Evolutionary conservation across 2,888 invertebrate genomes (phyloP).

Genomic region (Hartigia nigra): DNA sequence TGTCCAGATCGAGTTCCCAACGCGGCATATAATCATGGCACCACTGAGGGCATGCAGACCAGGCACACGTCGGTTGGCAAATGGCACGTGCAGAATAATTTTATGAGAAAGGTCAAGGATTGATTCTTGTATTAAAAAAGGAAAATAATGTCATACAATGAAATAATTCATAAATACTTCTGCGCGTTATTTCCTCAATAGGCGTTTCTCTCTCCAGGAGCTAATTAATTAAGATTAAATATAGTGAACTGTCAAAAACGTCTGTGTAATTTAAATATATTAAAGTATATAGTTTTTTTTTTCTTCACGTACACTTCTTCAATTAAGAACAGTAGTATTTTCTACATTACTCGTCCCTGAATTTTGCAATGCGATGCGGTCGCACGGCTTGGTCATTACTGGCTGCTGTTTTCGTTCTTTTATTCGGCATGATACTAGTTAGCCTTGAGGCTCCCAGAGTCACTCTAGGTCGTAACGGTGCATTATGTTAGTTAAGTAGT

Average conservation of each 20-base stretch:
- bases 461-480: constrained; percentile 15
- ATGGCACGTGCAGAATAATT: constrained; percentile 29
- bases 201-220: background rate
- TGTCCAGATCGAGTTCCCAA: constrained; percentile 15
- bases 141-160: background rate
- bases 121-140: background rate
- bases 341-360: background rate
- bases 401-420: constrained; percentile 23
- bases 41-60: constrained; percentile 26
- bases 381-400: background rate
- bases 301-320: background rate
- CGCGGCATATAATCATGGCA: constrained; percentile 28
- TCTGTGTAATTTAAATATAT: background rate
- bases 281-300: background rate
- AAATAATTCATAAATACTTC: background rate
- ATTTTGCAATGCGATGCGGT: background rate
- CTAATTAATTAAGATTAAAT: background rate
- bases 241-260: background rate
- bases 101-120: background rate
- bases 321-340: background rate
- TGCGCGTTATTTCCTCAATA: background rate
- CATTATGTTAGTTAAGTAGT: constrained; percentile 1
- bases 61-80: constrained; percentile 24
- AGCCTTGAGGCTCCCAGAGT: constrained; percentile 34
- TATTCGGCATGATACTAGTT: constrained; percentile 36